Conservation (phyloP, 2,888 invertebrate species). For the Volucella inanis region DNA sequence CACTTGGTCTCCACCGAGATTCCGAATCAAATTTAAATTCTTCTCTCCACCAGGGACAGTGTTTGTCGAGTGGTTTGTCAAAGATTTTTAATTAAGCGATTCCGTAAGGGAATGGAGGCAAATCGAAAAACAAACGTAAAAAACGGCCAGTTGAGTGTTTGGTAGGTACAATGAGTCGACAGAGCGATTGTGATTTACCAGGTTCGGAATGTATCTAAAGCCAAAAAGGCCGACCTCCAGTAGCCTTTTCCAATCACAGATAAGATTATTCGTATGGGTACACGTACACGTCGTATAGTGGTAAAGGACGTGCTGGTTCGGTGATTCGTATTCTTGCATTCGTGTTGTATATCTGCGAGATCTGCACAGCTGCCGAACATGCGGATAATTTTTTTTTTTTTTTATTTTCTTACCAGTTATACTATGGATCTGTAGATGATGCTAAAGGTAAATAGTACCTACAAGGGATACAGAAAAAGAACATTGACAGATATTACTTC, state of each 20-base stretch:
- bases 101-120: slow-evolving; percentile 54
- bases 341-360: slow-evolving; percentile 56
- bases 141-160: slow-evolving; percentile 15
- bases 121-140: slow-evolving; percentile 35
- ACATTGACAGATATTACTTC: slow-evolving; percentile 73
- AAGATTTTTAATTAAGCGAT: slow-evolving; percentile 68
- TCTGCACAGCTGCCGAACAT: slow-evolving; percentile 55
- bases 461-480: slow-evolving; percentile 15
- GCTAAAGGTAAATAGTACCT: background rate
- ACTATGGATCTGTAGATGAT: background rate
- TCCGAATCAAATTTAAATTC: slow-evolving; percentile 64
- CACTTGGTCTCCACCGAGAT: slow-evolving; percentile 1
- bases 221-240: slow-evolving; percentile 43
- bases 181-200: slow-evolving; percentile 67
- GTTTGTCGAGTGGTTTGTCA: slow-evolving; percentile 13
- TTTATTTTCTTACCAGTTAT: too few species aligned
- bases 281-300: slow-evolving; percentile 2
- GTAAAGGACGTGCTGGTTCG: slow-evolving; percentile 50
- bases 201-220: slow-evolving; percentile 34
- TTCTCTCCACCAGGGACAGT: slow-evolving; percentile 39
- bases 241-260: slow-evolving; percentile 63
- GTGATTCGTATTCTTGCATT: slow-evolving; percentile 49
- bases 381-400: slow-evolving; percentile 43
- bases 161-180: slow-evolving; percentile 21
- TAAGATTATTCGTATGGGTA: slow-evolving; percentile 30